Percentiles rank a stretch among this genome's conserved stretches.
These are phyloP conservation scores for Naja naja DNA, from an alignment of 2,113 vertebrate species.

Conservation along the genomic window DNA sequence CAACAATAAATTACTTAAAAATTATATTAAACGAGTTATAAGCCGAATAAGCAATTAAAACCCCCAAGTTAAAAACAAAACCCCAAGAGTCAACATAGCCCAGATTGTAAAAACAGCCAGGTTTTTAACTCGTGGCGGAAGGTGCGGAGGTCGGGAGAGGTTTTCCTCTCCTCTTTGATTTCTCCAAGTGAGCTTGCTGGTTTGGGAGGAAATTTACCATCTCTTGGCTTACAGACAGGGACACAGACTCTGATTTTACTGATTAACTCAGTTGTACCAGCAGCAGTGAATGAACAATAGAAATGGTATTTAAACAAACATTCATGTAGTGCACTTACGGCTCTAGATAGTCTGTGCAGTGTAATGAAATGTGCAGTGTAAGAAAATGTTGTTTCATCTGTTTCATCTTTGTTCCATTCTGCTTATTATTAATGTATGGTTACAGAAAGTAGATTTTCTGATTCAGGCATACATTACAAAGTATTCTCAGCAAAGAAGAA, in stretches of 20 bases:
- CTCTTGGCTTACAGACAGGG: constrained; percentile 14
- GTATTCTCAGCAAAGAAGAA: neutral
- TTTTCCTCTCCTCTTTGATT: constrained; percentile 7
- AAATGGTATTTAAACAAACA: constrained; percentile 39
- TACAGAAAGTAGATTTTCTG: constrained; percentile 18
- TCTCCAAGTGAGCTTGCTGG: neutral
- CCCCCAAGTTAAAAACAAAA: no score
- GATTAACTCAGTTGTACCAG: constrained; percentile 33
- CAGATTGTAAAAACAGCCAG: no score
- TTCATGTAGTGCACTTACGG: neutral
- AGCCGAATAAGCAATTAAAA: no score
- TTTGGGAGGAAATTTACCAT: constrained; percentile 24
- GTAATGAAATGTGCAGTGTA: constrained; percentile 27
- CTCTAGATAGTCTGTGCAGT: constrained; percentile 14
- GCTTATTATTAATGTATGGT: constrained; percentile 23
- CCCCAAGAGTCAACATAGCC: no score
- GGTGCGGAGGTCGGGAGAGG: no score
- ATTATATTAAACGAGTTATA: no score
- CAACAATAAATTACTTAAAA: no score
- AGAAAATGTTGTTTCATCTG: constrained; percentile 25
- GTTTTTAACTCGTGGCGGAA: no score
- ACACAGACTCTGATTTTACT: constrained; percentile 34
- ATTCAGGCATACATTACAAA: neutral
- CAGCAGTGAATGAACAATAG: constrained; percentile 39
- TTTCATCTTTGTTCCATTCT: constrained; percentile 1